phyloP scores from a whole-genome alignment of 2,888 invertebrate genomes.

The Polydrusus cervinus region DNA sequence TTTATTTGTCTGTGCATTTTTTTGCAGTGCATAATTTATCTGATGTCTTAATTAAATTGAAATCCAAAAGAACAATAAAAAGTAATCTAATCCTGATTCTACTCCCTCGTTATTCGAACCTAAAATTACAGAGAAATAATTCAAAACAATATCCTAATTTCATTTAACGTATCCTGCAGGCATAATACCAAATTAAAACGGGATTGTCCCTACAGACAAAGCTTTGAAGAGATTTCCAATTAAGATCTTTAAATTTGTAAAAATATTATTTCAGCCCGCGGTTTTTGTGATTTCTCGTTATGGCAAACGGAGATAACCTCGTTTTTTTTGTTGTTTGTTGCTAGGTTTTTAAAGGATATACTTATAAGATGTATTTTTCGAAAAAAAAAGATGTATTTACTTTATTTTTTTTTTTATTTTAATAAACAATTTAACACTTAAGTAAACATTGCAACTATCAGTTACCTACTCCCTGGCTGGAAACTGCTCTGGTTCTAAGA shows the following conservation, averaged over 20 bases:
- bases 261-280: slow-evolving; percentile 39
- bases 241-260: slow-evolving; percentile 50
- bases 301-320: background rate
- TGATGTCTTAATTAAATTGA: slow-evolving; percentile 26
- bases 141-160: slow-evolving; percentile 53
- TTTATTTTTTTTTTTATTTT: too few relatives aligned
- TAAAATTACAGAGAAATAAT: slow-evolving; percentile 52
- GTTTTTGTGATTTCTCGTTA: background rate
- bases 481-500: too few relatives aligned
- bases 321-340: background rate
- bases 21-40: too few relatives aligned
- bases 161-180: slow-evolving; percentile 51
- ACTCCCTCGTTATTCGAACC: slow-evolving; percentile 28
- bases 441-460: too few relatives aligned
- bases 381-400: too few relatives aligned
- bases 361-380: too few relatives aligned
- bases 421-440: too few relatives aligned
- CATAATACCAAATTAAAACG: slow-evolving; percentile 40
- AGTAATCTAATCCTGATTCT: slow-evolving; percentile 3
- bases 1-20: too few relatives aligned
- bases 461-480: too few relatives aligned
- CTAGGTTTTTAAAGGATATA: too few relatives aligned
- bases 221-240: slow-evolving; percentile 51
- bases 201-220: slow-evolving; percentile 43
- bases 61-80: slow-evolving; percentile 45